Evolutionary conservation across 2,113 vertebrate genomes (phyloP), one percentile per base, ranked within the genome.

Genomic region (Rhipidura dahli): DNA sequence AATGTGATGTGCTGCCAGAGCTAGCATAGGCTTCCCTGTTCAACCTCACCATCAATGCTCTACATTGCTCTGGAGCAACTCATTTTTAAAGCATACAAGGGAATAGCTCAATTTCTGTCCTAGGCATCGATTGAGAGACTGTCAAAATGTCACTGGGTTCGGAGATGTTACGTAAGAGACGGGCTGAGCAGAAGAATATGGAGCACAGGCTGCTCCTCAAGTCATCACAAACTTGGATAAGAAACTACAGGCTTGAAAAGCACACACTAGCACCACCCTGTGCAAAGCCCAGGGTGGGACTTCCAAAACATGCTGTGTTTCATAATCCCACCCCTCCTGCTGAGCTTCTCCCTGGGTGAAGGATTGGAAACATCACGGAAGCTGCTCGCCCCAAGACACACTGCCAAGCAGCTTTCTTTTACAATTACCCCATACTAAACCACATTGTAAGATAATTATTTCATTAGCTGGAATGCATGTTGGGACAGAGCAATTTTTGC

Each of bases 361-460:
- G 75, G 64, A 83, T 53, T 87, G 71, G 47, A 87, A 91, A 76
- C 56, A 40, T 64, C 83, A 81, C 1, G 45, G 87, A 85, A 96
- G 90, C 49, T 80, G 42, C 63, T 92, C 0, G 1, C 51, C 47
- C 40, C 9, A 0, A 95, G 90, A 93, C 63, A 93, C 0, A 4
- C 69, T 94, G 93, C 94, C 93, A 96, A 92, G 51, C 33, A 63
- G 72, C 85, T 96, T 90, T 92, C 82, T 92, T 93, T 81, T 69
- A 77, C 86, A 86, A 97, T 94, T 95, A 71, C 89, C 83, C 66
- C 91, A 87, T 40, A 37, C 53, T 89, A 90, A 96, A 50, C 66
- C 51, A 81, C 82, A 94, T 64, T 92, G 89, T 90, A 81, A 94
- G 88, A 87, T 95, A 96, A 95, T 96, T 96, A 85, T 94, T 94